Base-by-base conservation (phyloP, 1,140 invertebrate genomes). In the Acromyrmex echinatior region DNA sequence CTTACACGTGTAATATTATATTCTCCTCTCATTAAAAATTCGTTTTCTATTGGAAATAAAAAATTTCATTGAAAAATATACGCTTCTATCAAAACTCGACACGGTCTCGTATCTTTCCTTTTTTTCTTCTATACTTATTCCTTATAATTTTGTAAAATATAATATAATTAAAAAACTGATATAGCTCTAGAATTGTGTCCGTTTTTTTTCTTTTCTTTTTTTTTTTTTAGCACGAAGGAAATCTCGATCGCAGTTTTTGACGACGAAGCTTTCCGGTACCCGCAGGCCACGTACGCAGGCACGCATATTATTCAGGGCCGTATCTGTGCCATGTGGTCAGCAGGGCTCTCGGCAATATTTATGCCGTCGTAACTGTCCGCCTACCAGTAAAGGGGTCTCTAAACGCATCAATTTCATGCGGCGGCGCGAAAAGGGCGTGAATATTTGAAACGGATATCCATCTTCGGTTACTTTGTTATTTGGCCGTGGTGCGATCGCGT, bases 381-480 rank as follows among this genome's bases (percentile, higher is more conserved):
- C 94, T 93, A 90, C 92, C 90, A 92, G 92, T 92, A 94, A 95
- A 93, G 93, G 94, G 93, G 93, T 93, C 95, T 87, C 93, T 95
- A 95, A 95, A 95, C 93, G 93, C 95, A 95, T 95, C 94, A 94
- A 95, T 95, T 95, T 95, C 94, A 95, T 92, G 91, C 92, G 81
- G 88, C 90, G 91, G 93, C 91, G 93, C 93, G 93, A 95, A 93
- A 94, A 95, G 94, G 95, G 95, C 95, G 95, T 95, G 92, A 94
- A 94, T 92, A 95, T 95, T 95, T 95, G 95, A 95, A 95, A 95
- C 94, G 93, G 95, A 95, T 95, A 95, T 95, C 95, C 94, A 95
- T 95, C 94, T 95, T 95, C 92, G 91, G 90, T 88, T 88, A 92
- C 91, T 93, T 93, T 93, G 92, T 94, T 94, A 94, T 94, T 94